These are phyloP conservation scores for Drosophila tristis DNA, from an alignment of 1,140 invertebrate species.

Conservation along the genomic window DNA sequence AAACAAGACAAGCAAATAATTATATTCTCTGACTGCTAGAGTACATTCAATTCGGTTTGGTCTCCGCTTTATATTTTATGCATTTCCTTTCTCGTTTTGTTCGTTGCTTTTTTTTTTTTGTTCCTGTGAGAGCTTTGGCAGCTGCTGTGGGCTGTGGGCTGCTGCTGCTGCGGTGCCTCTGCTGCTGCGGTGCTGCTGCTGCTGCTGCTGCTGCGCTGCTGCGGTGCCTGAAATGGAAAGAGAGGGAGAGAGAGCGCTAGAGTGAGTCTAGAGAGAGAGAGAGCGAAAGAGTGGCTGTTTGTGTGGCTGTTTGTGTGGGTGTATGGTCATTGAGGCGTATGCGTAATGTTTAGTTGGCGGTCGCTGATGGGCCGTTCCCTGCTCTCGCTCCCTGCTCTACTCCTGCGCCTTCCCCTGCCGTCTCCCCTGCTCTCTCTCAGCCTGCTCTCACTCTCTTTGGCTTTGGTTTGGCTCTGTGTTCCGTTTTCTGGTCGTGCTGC, in stretches of 20 bases:
- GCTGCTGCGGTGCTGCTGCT: background rate
- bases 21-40: too few species aligned
- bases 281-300: background rate
- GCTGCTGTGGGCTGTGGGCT: constrained; percentile 39
- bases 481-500: constrained; percentile 55
- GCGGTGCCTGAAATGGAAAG: constrained; percentile 30
- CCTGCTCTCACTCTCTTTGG: background rate
- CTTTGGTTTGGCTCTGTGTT: constrained; percentile 35
- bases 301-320: constrained; percentile 10
- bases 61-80: background rate
- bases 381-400: background rate
- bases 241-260: background rate
- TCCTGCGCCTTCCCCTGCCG: background rate
- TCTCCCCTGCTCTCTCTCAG: background rate
- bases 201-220: background rate
- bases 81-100: constrained; percentile 24
- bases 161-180: too few species aligned
- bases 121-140: constrained; percentile 48
- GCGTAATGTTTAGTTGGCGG: constrained; percentile 49
- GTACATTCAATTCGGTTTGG: too few species aligned
- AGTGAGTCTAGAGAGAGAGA: background rate
- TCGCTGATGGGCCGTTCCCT: constrained; percentile 13
- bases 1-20: too few species aligned
- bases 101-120: constrained; percentile 27
- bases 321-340: constrained; percentile 31